Base-by-base conservation (phyloP, 1,140 invertebrate species). In the Bombus polaris region DNA sequence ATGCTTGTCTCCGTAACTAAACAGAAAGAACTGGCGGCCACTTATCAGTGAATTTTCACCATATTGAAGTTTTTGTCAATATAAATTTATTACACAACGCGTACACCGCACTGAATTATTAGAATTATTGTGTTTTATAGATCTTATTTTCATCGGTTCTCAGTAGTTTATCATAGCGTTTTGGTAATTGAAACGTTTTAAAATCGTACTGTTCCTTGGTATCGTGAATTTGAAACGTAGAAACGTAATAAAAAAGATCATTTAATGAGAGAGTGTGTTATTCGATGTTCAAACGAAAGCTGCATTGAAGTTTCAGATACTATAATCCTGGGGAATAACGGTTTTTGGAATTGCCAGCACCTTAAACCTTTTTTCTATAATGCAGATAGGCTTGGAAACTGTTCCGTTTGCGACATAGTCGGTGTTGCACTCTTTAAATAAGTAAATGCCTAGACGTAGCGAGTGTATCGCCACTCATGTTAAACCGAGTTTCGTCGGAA, bases 401-500 rank as follows among this genome's bases (percentile, higher is more conserved):
- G 79, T 75, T 39, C 84, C 42, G 59, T 42, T 42, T 39, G 44
- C 25, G 37, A 74, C 84, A 57, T 57, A 39, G 71, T 32, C 71
- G 59, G 71, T 53, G 71, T 75, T 81, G 83, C 83, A 66, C 57
- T 78, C 44, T 81, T 75, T 85, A 81, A 85, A 85, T 85, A 81
- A 85, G 71, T 74, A 75, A 85, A 85, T 53, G 79, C 4, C 70
- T 28, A 59, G 25, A 81, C 44, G 78, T 71, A 73, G 57, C 78
- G 70, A 44, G 78, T 81, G 83, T 85, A 85, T 85, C 83, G 78
- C 59, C 78, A 74, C 78, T 81, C 79, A 57, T 81, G 84, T 85
- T 85, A 85, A 85, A 85, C 84, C 71, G 84, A 85, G 77, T 81
- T 81, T 81, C 79, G 79, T 47, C 79, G 84, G 71, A 81, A 75